Percentiles rank a stretch among this genome's conserved stretches.
Conservation (phyloP, 2,888 invertebrate genomes). For the Furcula furcula region DNA sequence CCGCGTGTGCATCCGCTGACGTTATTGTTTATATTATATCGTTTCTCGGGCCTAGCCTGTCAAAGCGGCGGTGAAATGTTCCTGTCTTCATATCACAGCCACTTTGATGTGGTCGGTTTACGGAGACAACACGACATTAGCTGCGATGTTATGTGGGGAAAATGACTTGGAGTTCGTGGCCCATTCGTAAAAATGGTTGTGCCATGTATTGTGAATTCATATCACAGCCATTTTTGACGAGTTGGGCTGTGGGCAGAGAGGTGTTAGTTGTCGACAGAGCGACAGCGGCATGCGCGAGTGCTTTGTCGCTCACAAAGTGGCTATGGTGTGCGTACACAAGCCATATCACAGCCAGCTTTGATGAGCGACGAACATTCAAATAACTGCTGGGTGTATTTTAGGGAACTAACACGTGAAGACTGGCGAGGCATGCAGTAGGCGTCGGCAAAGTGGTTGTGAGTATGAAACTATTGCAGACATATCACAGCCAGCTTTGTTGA, state of each 20-base stretch:
- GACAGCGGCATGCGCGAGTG: slow-evolving; percentile 5
- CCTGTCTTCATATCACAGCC: slow-evolving; percentile 95
- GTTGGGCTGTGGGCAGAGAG: slow-evolving; percentile 83
- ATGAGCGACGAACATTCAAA: slow-evolving; percentile 85
- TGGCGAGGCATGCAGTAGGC: slow-evolving; percentile 37
- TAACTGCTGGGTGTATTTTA: background rate
- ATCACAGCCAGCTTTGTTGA: slow-evolving; percentile 96
- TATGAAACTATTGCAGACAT: slow-evolving; percentile 84
- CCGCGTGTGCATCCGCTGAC: slow-evolving; percentile 1
- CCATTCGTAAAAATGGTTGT: slow-evolving; percentile 91
- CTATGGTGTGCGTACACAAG: slow-evolving; percentile 87
- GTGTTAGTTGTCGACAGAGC: background rate
- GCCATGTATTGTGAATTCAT: slow-evolving; percentile 84
- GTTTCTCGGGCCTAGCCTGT: slow-evolving; percentile 85
- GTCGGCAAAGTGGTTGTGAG: slow-evolving; percentile 93
- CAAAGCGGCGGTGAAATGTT: slow-evolving; percentile 95
- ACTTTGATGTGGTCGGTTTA: slow-evolving; percentile 95
- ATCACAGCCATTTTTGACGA: slow-evolving; percentile 99
- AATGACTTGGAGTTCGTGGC: slow-evolving; percentile 45
- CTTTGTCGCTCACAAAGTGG: slow-evolving; percentile 93
- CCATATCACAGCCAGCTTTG: slow-evolving; percentile 99
- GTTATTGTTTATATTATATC: slow-evolving; percentile 1
- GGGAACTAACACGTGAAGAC: background rate
- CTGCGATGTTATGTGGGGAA: slow-evolving; percentile 2
- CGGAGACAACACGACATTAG: slow-evolving; percentile 39